Base-by-base conservation (phyloP, 2,888 invertebrate genomes). In the Leucophora obtusa region DNA sequence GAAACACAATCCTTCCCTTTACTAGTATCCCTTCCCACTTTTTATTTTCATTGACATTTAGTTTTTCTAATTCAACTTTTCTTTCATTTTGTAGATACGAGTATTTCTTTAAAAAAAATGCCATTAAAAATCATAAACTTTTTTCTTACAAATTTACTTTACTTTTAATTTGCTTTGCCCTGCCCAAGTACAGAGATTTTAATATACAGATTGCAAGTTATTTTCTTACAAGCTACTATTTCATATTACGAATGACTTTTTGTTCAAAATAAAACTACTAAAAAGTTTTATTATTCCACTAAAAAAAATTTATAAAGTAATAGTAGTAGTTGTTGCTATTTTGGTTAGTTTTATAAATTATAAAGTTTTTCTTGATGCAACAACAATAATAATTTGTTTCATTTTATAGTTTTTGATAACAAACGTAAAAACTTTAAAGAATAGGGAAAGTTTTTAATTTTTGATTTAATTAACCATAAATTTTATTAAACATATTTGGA, bases 381-480 rank as follows among this genome's bases (percentile, higher is more conserved):
- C 43, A 47, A 47, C 43, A 47, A 47, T n/a, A 47, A n/a, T n/a
- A 47, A 47, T 47, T 47, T 47, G 43, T 47, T 47, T 47, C n/a
- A 47, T 47, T 47, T 14, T 47, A 47, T 47, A 47, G 43, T 47
- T 47, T 47, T 47, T n/a, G n/a, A 47, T 47, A 47, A n/a, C n/a
- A n/a, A 38, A 38, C 10, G 4, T 11, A 38, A 47, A 47, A 47
- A 47, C 43, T 47, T 47, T 47, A n/a, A 47, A n/a, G n/a, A 47
- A 47, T 47, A n/a, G 43, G 11, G 15, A 62, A 62, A 62, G 62
- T 62, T 62, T 62, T 15, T 14, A 15, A 38, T 59, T 18, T 59
- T 38, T 59, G 38, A 21, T 59, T 43, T 38, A 59, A 59, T 59
- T 59, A 59, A 38, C 59, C 38, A 59, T 35, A 59, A 38, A 21